phyloP scores from a whole-genome alignment of 2,888 invertebrate genomes.

The Ochropacha duplaris region DNA sequence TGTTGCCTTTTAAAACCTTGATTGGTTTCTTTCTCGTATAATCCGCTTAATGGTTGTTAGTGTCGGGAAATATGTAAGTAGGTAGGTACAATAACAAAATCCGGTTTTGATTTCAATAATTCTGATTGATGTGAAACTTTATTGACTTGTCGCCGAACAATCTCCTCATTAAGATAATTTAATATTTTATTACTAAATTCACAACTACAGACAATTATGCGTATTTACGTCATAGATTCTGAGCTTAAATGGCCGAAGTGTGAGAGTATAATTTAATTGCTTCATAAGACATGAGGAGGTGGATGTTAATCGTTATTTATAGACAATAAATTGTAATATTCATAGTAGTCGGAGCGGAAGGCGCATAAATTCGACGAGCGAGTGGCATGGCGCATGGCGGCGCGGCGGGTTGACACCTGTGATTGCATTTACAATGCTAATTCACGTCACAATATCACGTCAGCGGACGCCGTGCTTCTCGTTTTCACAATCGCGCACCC shows the following conservation, averaged over 20 bases:
- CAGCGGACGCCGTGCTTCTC: conserved; percentile 51
- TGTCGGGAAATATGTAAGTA: conserved; percentile 51
- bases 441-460: conserved; percentile 74
- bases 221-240: conserved; percentile 19
- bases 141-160: conserved; percentile 48
- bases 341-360: conserved; percentile 70
- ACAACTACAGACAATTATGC: background rate
- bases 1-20: conserved; percentile 68
- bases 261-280: conserved; percentile 51
- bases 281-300: conserved; percentile 57
- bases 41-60: conserved; percentile 69
- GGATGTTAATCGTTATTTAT: conserved; percentile 72
- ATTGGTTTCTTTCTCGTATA: conserved; percentile 73
- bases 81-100: conserved; percentile 56
- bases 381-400: no score
- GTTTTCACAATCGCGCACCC: conserved; percentile 41
- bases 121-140: conserved; percentile 57
- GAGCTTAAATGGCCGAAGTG: conserved; percentile 33
- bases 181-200: conserved; percentile 1
- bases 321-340: conserved; percentile 75
- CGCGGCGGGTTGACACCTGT: conserved; percentile 79
- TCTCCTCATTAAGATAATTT: conserved; percentile 42
- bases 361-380: conserved; percentile 78
- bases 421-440: conserved; percentile 83
- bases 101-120: conserved; percentile 57